These are phyloP conservation scores for Myrmecobius fasciatus DNA, from an alignment of 2,113 vertebrate genomes.

Conservation along the genomic window DNA sequence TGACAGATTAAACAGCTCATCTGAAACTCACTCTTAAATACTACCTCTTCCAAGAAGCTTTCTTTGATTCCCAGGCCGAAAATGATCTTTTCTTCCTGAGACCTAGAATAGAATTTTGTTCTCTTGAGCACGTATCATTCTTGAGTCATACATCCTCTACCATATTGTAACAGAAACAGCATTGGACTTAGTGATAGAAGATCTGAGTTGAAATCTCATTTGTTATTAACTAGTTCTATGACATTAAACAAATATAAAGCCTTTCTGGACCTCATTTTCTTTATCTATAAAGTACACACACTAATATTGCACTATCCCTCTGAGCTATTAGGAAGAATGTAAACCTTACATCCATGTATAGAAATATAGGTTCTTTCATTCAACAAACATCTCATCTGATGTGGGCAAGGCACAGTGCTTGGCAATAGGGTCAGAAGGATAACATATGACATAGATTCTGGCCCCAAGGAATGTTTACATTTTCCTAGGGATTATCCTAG, in stretches of 20 bases:
- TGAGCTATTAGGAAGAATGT: background rate
- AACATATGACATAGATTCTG: background rate
- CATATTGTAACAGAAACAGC: background rate
- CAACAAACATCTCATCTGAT: background rate
- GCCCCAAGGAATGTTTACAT: background rate
- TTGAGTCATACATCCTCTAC: background rate
- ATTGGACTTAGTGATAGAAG: background rate
- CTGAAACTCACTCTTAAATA: background rate
- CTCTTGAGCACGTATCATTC: background rate
- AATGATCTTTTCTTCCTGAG: background rate
- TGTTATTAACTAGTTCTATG: background rate
- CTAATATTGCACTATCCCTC: background rate
- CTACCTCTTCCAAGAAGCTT: background rate
- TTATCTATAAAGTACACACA: background rate
- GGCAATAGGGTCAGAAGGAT: background rate
- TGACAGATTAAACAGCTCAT: conserved; percentile 4
- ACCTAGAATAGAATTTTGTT: background rate
- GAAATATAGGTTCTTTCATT: background rate
- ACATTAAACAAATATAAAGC: background rate
- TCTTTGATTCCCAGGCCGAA: background rate
- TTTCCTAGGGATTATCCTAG: background rate
- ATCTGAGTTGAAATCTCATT: background rate
- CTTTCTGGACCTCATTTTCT: background rate
- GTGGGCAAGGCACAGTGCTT: background rate
- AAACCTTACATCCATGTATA: background rate